phyloP scores from a whole-genome alignment of 2,888 invertebrate genomes.

The Melanargia galathea region DNA sequence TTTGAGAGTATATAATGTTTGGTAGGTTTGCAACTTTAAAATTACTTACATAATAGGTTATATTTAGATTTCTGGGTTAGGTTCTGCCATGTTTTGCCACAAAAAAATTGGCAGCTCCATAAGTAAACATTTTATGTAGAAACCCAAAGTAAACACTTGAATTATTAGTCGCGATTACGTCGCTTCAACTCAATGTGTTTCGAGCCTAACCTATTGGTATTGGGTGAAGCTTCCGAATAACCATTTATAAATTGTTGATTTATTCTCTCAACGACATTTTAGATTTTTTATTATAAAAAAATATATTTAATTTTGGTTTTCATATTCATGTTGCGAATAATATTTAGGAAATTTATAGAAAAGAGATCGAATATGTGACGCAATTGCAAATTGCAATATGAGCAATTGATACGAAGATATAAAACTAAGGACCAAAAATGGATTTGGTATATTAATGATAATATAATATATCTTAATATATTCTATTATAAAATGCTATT shows the following conservation, averaged over 20 bases:
- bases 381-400: no score
- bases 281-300: not conserved
- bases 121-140: no score
- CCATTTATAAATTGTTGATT: no score
- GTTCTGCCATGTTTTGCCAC: no score
- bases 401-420: not conserved
- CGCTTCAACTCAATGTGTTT: no score
- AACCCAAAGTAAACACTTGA: no score
- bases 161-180: no score
- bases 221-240: no score
- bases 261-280: no score
- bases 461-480: not conserved
- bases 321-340: not conserved
- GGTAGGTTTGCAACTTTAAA: not conserved
- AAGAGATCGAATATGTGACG: not conserved
- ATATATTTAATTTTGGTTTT: not conserved
- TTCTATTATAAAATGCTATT: not conserved
- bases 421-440: slow-evolving; percentile 34
- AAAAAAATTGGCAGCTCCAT: no score
- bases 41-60: not conserved
- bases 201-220: no score
- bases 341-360: not conserved
- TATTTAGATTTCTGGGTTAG: no score
- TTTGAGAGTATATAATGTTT: not conserved
- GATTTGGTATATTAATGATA: slow-evolving; percentile 26